Conservation (phyloP, 2,797 vertebrate species). For the Pseudochaenichthys georgianus region DNA sequence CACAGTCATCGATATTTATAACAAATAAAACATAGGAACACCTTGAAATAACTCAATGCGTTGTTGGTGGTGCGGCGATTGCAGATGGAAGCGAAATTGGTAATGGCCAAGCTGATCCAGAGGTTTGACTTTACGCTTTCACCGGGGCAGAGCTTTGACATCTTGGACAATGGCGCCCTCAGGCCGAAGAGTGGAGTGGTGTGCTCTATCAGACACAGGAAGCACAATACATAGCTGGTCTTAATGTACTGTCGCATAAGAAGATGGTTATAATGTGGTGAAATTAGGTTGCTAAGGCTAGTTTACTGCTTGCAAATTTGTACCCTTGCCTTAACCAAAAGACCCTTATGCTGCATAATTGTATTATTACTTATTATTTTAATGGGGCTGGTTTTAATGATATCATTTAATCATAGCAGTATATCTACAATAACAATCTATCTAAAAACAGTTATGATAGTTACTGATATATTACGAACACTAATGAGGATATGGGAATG, state of each 20-base stretch:
- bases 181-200: constrained; percentile 88
- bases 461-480: neutral
- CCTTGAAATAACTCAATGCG: neutral
- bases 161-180: constrained; percentile 85
- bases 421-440: neutral
- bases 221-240: constrained; percentile 3
- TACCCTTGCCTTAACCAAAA: neutral
- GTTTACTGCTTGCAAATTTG: no score
- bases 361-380: neutral
- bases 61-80: neutral
- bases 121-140: constrained; percentile 89
- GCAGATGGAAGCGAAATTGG: constrained; percentile 94
- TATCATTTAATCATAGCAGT: no score
- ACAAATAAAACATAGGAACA: neutral
- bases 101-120: constrained; percentile 94
- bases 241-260: neutral
- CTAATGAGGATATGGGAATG: neutral
- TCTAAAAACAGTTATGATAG: neutral
- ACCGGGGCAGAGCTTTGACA: constrained; percentile 87
- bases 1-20: neutral
- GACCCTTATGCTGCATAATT: neutral
- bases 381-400: neutral
- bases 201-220: constrained; percentile 83
- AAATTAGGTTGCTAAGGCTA: neutral
- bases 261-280: neutral